Conservation (phyloP, 2,113 vertebrate genomes). For the Numida meleagris region DNA sequence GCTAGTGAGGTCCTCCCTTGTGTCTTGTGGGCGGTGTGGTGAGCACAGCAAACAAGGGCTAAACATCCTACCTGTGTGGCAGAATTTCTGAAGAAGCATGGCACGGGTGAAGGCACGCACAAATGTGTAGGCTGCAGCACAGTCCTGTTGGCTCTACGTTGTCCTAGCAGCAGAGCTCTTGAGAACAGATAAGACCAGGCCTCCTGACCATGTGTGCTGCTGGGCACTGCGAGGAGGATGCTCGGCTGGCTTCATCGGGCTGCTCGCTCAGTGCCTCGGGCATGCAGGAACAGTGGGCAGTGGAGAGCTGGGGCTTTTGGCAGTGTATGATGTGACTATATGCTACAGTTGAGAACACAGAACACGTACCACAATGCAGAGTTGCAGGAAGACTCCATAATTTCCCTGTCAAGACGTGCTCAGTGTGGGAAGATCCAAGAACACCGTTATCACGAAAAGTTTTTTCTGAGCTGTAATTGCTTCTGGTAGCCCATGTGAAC, state of each 20-base stretch:
- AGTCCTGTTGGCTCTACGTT: background rate
- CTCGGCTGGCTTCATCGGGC: background rate
- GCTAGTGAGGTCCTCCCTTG: background rate
- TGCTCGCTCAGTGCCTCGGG: background rate
- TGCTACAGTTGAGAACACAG: background rate
- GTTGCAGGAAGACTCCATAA: background rate
- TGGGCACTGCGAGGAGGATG: background rate
- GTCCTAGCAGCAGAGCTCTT: background rate
- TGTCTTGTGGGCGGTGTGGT: rapidly evolving
- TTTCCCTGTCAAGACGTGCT: background rate
- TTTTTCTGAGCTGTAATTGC: background rate
- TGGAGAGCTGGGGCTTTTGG: background rate
- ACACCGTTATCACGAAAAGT: background rate
- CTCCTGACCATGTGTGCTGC: rapidly evolving
- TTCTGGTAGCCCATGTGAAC: background rate
- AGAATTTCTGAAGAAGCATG: rapidly evolving
- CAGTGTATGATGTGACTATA: background rate
- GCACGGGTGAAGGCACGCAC: rapidly evolving
- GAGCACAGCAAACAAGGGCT: background rate
- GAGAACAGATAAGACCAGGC: too few relatives aligned
- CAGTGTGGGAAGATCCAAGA: background rate
- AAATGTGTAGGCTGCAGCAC: background rate
- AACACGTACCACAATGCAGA: background rate
- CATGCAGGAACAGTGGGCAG: background rate
- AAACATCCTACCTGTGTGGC: background rate